These are phyloP conservation scores for Timandra comae DNA, from an alignment of 2,888 invertebrate species.

Conservation along the genomic window DNA sequence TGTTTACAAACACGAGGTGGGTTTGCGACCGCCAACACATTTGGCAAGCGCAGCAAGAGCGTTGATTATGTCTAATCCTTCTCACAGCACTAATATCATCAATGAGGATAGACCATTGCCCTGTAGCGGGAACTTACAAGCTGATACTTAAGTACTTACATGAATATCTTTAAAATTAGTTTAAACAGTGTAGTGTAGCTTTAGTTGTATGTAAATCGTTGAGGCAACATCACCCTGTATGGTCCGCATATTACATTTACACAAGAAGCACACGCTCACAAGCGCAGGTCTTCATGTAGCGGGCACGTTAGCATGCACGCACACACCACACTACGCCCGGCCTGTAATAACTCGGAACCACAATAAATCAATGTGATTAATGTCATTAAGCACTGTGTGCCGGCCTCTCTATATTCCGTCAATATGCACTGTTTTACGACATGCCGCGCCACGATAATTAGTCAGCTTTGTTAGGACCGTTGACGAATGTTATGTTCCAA, in stretches of 20 bases:
- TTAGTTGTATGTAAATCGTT: no score
- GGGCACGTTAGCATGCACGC: slow-evolving; percentile 42
- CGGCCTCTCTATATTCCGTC: slow-evolving; percentile 77
- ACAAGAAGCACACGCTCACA: slow-evolving; percentile 58
- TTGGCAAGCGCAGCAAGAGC: no score
- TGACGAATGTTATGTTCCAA: slow-evolving; percentile 52
- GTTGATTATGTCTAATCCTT: no score
- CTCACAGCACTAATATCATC: no score
- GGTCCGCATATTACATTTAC: slow-evolving; percentile 55
- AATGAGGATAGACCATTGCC: no score
- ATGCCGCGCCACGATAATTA: slow-evolving; percentile 73
- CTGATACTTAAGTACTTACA: no score
- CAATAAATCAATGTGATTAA: slow-evolving; percentile 78
- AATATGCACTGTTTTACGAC: slow-evolving; percentile 78
- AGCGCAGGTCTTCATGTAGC: slow-evolving; percentile 25
- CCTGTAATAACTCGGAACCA: slow-evolving; percentile 78
- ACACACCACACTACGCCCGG: slow-evolving; percentile 52
- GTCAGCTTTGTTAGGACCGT: slow-evolving; percentile 74
- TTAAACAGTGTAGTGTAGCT: no score
- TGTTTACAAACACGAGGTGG: no score
- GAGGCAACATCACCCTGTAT: slow-evolving; percentile 65
- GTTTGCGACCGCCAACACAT: no score
- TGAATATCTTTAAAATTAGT: no score
- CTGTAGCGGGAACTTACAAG: no score
- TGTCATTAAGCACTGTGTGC: slow-evolving; percentile 77